Evolutionary conservation across 2,888 invertebrate genomes (phyloP), one percentile per base, ranked within the genome.

Genomic region (Scaptomyza caliginosa): DNA sequence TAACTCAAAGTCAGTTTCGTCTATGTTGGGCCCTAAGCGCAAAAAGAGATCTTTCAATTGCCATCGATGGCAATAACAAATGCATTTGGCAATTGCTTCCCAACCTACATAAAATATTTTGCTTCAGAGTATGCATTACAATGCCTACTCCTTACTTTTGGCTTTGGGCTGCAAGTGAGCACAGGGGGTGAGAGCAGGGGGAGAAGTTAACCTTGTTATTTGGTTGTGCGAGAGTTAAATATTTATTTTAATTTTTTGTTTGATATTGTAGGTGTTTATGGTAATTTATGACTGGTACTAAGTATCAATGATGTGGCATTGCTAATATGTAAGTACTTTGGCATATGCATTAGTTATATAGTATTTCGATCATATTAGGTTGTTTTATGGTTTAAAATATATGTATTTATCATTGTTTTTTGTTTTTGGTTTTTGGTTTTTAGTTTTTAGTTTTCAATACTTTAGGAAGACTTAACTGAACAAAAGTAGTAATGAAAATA

Each of bases 1-100:
- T 85, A 87, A 87, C 89, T 90, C 90, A 89, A 89, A 89, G 84
- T 73, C 81, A 81, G 81, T 69, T 81, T 81, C 85, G 79, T 82
- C 85, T 83, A 85, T 86, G 83, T 86, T 86, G 86, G 80, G 79
- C 79, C 80, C 81, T 85, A 82, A 79, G 77, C 85, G 50, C 45
- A 77, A 56, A 55, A 60, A 50, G 30, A 59, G 38, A 51, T 55
- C 45, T 58, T 34, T 54, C 48, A 65, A 58, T 58, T 45, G 30
- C 16, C 21, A 46, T 63, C 10, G 24, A 19, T 30, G 62, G 62
- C 34, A 40, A 32, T 46, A 21, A 60, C 66, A 59, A 13, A 16
- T 66, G 54, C 46, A 54, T 38, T 30, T 26, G 30, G 56, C 72
- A 57, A 42, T 19, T 54, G 67, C 63, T 49, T 51, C 51, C 64